Evolutionary conservation across 2,888 invertebrate species (phyloP).

Genomic region (Boloria euphrosyne): DNA sequence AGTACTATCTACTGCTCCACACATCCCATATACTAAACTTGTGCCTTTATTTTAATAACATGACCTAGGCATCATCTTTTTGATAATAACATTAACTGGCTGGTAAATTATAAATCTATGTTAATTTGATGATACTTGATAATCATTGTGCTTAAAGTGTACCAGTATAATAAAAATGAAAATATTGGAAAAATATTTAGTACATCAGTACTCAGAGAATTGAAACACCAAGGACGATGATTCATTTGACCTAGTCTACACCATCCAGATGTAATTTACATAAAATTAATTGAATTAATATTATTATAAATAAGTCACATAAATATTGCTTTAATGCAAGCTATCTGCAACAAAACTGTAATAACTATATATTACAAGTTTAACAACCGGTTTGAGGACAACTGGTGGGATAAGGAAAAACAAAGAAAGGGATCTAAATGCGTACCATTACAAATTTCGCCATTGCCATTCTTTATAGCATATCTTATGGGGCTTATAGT

Average conservation of each 20-base stretch:
- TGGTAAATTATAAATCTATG: too few species aligned
- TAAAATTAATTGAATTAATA: background rate
- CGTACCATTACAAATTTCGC: conserved; percentile 67
- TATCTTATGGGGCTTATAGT: conserved; percentile 68
- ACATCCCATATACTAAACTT: too few species aligned
- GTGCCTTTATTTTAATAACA: too few species aligned
- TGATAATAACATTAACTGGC: too few species aligned
- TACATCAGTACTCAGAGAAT: background rate
- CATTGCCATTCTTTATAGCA: conserved; percentile 52
- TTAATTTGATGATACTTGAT: too few species aligned
- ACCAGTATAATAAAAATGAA: too few species aligned
- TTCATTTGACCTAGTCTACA: conserved; percentile 38
- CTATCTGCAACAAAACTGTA: background rate
- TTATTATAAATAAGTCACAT: background rate
- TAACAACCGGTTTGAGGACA: conserved; percentile 23
- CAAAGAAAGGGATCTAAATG: conserved; percentile 19
- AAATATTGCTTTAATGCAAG: background rate
- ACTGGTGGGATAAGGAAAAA: background rate
- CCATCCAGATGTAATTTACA: conserved; percentile 6
- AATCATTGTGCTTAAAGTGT: too few species aligned
- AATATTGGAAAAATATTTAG: too few species aligned
- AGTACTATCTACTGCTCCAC: too few species aligned
- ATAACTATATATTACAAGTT: background rate
- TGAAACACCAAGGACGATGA: conserved; percentile 31
- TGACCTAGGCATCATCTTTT: too few species aligned